Evolutionary conservation across 2,113 vertebrate species (phyloP), one percentile per base, ranked within the genome.

Genomic region (Boulengeromyrus knoepffleri): DNA sequence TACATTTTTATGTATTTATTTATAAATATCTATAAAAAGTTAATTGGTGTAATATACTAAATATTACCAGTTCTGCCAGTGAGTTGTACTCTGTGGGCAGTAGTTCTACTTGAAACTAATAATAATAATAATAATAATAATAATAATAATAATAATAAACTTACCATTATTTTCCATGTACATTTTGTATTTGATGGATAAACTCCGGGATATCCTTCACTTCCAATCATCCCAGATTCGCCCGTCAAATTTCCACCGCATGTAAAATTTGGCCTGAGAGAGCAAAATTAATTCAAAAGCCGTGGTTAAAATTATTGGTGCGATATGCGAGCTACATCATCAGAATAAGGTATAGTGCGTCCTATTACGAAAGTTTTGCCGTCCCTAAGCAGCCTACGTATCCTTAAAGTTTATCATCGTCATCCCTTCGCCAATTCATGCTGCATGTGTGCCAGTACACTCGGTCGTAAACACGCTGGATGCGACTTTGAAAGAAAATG

Each of bases 151-250:
- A 86, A 31, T n/a, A 24, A 85, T 24, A 47, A 86, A 92, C 97
- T 96, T 96, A 98, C 97, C 94, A 96, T 98, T 93, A 97, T 97
- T 95, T 96, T 97, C 97, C 97, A 98, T 89, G 97, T 96, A 90
- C 97, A 98, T 94, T 97, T 97, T 95, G 95, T 97, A 93, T 97
- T 97, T 83, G 97, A 95, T 91, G 97, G 97, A 93, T 97, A 97
- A 91, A 97, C 94, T 91, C 96, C 96, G 87, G 97, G 97, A 93
- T 97, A 97, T 91, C 97, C 97, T 95, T 97, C 96, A 90, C 97
- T 98, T 90, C 97, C 97, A 93, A 97, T 96, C 92, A 97, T 93
- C 86, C 97, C 97, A 31, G 96, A 96, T 86, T 96, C 96, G 95
- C 97, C 97, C 46, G 95, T 96, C 90, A 97, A 91, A 94, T 95